phyloP scores from a whole-genome alignment of 2,113 vertebrate species.

The Apteryx owenii region DNA sequence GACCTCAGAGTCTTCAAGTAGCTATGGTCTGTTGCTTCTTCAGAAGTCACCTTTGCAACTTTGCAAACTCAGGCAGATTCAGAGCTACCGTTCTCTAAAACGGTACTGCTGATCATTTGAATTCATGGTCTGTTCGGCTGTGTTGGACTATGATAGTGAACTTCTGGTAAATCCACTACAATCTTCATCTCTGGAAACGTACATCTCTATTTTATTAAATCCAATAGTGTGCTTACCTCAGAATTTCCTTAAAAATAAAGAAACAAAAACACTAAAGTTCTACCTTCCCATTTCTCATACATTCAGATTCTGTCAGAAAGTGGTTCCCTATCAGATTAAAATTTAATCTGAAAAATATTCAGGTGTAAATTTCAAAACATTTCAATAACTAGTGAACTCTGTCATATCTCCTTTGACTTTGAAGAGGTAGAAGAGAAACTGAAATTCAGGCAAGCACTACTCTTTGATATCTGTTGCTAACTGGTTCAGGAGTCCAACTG shows the following conservation, averaged over 20 bases:
- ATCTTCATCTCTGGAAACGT: background rate
- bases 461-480: background rate
- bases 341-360: background rate
- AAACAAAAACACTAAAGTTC: background rate
- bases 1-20: background rate
- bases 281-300: background rate
- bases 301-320: background rate
- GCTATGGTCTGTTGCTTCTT: accelerated
- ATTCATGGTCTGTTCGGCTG: background rate
- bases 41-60: background rate
- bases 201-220: background rate
- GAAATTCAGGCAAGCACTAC: background rate
- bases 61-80: background rate
- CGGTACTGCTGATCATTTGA: background rate
- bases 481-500: background rate
- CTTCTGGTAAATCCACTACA: background rate
- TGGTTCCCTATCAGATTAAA: background rate
- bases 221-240: background rate
- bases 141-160: background rate
- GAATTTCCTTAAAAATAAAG: background rate
- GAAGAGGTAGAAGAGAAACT: background rate
- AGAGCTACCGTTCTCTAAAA: background rate
- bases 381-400: background rate
- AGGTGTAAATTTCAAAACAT: background rate
- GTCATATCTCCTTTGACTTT: background rate